Percentiles rank a stretch among this genome's conserved stretches.
Evolutionary conservation across 2,797 vertebrate genomes (phyloP).

Genomic region (Rhabdomys pumilio): DNA sequence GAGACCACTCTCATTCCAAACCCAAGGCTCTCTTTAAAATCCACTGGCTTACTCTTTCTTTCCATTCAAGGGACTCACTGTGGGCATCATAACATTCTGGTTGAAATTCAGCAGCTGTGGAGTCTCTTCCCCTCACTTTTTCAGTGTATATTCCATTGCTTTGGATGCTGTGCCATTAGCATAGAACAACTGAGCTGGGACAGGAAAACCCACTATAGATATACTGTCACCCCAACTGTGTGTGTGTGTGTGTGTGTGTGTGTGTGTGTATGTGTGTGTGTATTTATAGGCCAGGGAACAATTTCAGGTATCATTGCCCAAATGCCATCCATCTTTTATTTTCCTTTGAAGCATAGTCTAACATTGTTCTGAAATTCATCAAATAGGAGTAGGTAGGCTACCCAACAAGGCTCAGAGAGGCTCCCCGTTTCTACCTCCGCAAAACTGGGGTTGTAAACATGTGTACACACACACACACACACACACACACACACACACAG

Average conservation of each 20-base stretch:
- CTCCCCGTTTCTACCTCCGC: not conserved
- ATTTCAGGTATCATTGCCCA: not conserved
- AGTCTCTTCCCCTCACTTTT: too few species aligned
- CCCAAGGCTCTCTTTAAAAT: not conserved
- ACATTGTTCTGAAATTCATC: not conserved
- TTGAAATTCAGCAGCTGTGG: not conserved
- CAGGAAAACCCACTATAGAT: not conserved
- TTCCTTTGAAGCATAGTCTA: not conserved
- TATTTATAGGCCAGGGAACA: not conserved
- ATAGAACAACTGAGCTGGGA: not conserved
- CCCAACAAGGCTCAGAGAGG: not conserved
- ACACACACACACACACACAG: not conserved
- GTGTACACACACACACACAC: not conserved
- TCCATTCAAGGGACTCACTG: not conserved
- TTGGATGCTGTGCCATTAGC: not conserved
- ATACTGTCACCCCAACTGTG: not conserved
- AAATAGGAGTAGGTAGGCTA: too few species aligned
- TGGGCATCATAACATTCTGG: rapidly evolving
- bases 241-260: not conserved
- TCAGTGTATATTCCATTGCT: not conserved
- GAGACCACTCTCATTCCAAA: not conserved
- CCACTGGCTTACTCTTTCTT: not conserved
- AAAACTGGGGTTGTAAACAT: not conserved
- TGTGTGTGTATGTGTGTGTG: too few species aligned
- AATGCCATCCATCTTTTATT: not conserved